Evolutionary conservation across 2,113 vertebrate species (phyloP).

Genomic region (Corythornis vintsioides): DNA sequence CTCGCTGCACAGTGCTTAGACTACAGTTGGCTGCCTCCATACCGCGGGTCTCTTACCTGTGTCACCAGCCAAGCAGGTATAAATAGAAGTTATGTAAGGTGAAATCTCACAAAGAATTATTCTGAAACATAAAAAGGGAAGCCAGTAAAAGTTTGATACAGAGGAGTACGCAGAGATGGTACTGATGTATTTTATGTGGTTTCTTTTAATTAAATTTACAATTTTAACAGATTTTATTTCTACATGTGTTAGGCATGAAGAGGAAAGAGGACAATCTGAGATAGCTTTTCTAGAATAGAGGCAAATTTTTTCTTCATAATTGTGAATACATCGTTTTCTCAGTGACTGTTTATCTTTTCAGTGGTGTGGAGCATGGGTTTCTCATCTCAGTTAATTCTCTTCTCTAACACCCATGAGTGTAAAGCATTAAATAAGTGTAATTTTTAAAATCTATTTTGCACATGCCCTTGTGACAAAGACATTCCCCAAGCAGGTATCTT

Average conservation of each 20-base stretch:
- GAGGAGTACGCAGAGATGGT: background rate
- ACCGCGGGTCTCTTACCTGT: background rate
- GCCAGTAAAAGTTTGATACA: background rate
- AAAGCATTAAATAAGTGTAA: constrained; percentile 32
- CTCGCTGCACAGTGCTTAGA: accelerated
- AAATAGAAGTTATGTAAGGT: constrained; percentile 23
- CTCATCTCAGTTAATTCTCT: background rate
- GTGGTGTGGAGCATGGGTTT: background rate
- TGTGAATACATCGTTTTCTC: background rate
- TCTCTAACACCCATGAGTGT: background rate
- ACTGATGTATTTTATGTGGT: background rate
- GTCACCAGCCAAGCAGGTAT: background rate
- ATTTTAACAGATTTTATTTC: constrained; percentile 36
- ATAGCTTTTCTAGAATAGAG: background rate
- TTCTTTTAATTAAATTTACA: constrained; percentile 44
- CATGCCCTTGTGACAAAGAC: background rate
- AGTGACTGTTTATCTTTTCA: background rate
- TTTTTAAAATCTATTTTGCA: constrained; percentile 34
- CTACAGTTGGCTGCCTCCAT: background rate
- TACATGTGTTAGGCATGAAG: background rate
- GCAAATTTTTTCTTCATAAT: background rate
- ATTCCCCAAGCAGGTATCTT: constrained; percentile 7
- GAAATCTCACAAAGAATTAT: constrained; percentile 28
- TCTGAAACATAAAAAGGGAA: constrained; percentile 5
- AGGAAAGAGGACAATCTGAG: background rate